phyloP scores from a whole-genome alignment of 2,113 vertebrate genomes.

The Anolis sagrei region DNA sequence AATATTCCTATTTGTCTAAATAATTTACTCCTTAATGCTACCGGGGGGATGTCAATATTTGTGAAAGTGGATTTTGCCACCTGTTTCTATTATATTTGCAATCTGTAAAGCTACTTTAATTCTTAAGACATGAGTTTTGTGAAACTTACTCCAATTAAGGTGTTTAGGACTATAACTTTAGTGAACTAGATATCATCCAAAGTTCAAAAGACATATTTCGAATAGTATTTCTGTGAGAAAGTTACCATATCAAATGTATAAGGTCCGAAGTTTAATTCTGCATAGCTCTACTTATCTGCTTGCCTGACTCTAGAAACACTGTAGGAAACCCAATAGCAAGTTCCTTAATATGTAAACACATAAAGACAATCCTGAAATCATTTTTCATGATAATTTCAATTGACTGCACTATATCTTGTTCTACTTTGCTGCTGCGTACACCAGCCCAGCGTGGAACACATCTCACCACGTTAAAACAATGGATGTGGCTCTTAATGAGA shows the following conservation, averaged over 20 bases:
- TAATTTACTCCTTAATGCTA: constrained; percentile 60
- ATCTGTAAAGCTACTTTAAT: constrained; percentile 28
- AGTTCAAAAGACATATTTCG: background rate
- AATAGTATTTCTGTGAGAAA: background rate
- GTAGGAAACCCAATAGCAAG: background rate
- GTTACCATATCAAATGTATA: background rate
- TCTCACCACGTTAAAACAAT: no score
- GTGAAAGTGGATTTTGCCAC: constrained; percentile 49
- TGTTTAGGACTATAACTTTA: background rate
- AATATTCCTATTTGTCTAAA: constrained; percentile 39
- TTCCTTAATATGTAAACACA: no score
- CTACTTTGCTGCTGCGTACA: no score
- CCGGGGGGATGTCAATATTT: constrained; percentile 50
- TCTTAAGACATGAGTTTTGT: background rate
- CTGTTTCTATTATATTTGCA: constrained; percentile 59
- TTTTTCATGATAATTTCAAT: background rate
- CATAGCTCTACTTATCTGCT: background rate
- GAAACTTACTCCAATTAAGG: no score
- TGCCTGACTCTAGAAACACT: background rate
- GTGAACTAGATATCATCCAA: background rate
- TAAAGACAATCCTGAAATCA: background rate
- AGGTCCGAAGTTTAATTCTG: background rate
- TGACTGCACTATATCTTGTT: no score
- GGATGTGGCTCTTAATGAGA: no score
- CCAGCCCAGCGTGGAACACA: no score